phyloP scores from a whole-genome alignment of 2,797 vertebrate species.

The Halcyon leucocephala region DNA sequence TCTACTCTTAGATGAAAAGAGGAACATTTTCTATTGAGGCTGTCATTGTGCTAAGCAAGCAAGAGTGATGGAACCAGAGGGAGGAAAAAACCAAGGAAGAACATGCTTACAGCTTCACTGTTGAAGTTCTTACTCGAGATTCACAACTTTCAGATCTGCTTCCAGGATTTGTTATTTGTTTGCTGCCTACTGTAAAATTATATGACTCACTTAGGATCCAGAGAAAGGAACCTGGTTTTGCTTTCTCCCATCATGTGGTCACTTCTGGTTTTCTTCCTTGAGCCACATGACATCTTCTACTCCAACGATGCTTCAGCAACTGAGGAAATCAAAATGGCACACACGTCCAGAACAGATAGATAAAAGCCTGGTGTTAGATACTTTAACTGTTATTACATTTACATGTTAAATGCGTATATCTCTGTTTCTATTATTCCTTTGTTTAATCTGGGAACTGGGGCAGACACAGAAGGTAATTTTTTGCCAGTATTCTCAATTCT shows the following conservation, averaged over 20 bases:
- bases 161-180: neutral
- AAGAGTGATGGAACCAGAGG: neutral
- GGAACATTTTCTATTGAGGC: neutral
- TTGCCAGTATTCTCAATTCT: neutral
- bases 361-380: neutral
- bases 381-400: neutral
- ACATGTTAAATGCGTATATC: neutral
- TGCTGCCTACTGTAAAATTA: neutral
- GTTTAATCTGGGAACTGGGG: neutral
- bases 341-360: neutral
- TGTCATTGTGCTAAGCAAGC: neutral
- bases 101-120: neutral
- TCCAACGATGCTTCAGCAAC: neutral
- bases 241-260: neutral
- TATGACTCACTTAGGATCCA: neutral
- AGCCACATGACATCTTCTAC: neutral
- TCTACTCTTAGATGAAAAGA: neutral
- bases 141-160: neutral
- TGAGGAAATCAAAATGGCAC: neutral
- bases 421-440: neutral
- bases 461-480: neutral
- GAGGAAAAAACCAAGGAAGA: neutral
- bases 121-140: neutral
- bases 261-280: neutral
- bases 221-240: neutral